Conservation (phyloP, 30 jellyfish, hydroid and myxozoan genomes). For the Aurelia coerulea region DNA sequence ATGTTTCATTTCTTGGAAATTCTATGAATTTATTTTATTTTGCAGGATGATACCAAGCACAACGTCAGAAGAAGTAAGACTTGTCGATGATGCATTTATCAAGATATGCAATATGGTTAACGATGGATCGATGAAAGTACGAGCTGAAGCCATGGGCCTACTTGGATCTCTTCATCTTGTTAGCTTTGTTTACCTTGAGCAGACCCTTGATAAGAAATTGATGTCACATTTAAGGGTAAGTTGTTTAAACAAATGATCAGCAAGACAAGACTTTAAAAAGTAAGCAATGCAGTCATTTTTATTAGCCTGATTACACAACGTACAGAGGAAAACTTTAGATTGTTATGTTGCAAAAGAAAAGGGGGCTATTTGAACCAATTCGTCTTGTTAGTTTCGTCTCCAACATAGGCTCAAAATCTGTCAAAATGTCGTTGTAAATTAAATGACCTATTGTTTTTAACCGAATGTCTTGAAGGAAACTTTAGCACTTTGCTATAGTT, state of each 20-base stretch:
- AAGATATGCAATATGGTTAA: conserved; percentile 92
- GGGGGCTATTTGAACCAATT: no score
- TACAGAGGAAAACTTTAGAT: no score
- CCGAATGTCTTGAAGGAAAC: no score
- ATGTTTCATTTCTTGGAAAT: no score
- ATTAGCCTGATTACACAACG: no score
- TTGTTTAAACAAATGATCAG: not conserved
- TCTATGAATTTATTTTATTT: not conserved
- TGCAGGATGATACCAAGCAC: conserved; percentile 38
- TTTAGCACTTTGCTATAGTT: no score
- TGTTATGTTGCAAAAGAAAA: no score
- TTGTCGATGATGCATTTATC: conserved; percentile 89
- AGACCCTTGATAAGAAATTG: conserved; percentile 88
- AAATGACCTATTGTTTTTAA: no score
- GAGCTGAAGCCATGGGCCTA: conserved; percentile 95
- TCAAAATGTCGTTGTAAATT: no score
- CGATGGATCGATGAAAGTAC: conserved; percentile 94
- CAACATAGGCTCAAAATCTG: no score
- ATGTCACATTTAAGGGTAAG: conserved; percentile 93
- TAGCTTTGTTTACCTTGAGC: conserved; percentile 75
- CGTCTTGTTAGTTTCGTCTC: no score
- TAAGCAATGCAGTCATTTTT: no score
- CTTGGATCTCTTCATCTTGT: conserved; percentile 93
- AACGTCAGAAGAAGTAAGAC: conserved; percentile 45
- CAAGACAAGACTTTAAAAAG: not conserved